A percentile compares a stretch with the other conserved stretches of the same genome.
Evolutionary conservation across 2,888 invertebrate genomes (phyloP).

Genomic region (Ptychoptera contaminata): DNA sequence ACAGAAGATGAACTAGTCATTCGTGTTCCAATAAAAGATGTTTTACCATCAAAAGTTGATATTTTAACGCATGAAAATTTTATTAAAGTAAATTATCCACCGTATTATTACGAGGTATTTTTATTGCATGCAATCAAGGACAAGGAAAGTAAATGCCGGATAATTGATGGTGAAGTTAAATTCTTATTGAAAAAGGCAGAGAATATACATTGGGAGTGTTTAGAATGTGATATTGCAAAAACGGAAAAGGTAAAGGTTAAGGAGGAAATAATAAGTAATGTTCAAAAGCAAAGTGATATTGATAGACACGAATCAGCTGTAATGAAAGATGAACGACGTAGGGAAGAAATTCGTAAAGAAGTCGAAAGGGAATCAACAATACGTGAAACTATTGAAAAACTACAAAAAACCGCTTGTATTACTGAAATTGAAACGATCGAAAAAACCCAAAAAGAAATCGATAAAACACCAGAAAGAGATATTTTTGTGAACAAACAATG

Average conservation of each 20-base stretch:
- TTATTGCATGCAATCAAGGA: constrained; percentile 44
- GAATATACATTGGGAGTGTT: constrained; percentile 36
- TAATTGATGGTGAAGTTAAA: constrained; percentile 43
- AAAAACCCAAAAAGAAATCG: constrained; percentile 48
- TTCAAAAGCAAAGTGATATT: constrained; percentile 38
- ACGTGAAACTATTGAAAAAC: constrained; percentile 43
- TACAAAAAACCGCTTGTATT: constrained; percentile 41
- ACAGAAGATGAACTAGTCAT: constrained; percentile 43
- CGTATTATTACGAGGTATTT: constrained; percentile 61
- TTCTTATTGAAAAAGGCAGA: constrained; percentile 50
- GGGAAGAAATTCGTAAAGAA: constrained; percentile 34
- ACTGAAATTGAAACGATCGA: constrained; percentile 14
- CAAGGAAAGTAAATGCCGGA: constrained; percentile 44
- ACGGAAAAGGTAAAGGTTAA: constrained; percentile 39
- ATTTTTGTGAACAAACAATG: constrained; percentile 4
- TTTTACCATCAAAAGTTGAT: constrained; percentile 41
- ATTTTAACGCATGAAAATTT: constrained; percentile 52
- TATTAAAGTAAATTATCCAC: constrained; percentile 54
- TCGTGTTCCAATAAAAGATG: constrained; percentile 46
- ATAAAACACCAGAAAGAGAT: constrained; percentile 32
- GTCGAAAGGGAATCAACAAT: constrained; percentile 36
- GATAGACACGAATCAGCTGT: constrained; percentile 35
- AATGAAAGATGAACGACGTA: constrained; percentile 38
- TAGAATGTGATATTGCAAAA: constrained; percentile 40
- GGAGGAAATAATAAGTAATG: constrained; percentile 38